Conservation (phyloP, 2,113 vertebrate genomes). For the Nettapus auritus region DNA sequence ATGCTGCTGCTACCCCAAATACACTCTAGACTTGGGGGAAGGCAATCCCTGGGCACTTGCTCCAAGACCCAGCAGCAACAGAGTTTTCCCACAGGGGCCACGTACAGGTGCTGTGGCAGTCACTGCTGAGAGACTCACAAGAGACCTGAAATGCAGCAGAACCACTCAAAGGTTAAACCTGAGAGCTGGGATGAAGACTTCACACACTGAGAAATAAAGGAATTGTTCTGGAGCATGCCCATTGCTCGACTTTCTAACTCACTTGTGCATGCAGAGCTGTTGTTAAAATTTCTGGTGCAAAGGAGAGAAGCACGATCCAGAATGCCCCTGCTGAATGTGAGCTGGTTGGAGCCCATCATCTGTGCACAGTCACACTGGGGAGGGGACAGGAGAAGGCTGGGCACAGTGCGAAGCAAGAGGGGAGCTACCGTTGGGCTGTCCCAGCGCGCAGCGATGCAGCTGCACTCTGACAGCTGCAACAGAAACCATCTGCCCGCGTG, state of each 20-base stretch:
- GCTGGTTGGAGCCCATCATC: not conserved
- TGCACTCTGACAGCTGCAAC: not conserved
- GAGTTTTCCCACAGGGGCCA: not conserved
- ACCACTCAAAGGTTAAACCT: not conserved
- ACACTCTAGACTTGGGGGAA: not conserved
- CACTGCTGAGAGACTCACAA: not conserved
- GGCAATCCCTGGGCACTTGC: not conserved
- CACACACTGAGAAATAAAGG: not conserved
- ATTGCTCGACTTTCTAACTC: fast-evolving
- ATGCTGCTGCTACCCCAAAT: not conserved
- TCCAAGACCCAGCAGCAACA: not conserved
- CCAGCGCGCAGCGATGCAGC: fast-evolving
- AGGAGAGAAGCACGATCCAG: not conserved
- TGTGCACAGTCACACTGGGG: fast-evolving
- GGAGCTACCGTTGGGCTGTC: not conserved
- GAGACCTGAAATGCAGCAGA: not conserved
- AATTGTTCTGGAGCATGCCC: not conserved
- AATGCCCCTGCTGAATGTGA: not conserved
- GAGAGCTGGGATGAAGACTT: not conserved
- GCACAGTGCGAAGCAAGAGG: not conserved
- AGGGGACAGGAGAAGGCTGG: not conserved
- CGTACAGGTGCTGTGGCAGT: not conserved
- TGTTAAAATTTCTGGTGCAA: not conserved
- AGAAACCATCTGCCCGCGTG: not conserved
- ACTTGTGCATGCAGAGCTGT: not conserved